These are phyloP conservation scores for Drosophila diplacantha DNA, from an alignment of 2,888 invertebrate genomes.

Conservation along the genomic window DNA sequence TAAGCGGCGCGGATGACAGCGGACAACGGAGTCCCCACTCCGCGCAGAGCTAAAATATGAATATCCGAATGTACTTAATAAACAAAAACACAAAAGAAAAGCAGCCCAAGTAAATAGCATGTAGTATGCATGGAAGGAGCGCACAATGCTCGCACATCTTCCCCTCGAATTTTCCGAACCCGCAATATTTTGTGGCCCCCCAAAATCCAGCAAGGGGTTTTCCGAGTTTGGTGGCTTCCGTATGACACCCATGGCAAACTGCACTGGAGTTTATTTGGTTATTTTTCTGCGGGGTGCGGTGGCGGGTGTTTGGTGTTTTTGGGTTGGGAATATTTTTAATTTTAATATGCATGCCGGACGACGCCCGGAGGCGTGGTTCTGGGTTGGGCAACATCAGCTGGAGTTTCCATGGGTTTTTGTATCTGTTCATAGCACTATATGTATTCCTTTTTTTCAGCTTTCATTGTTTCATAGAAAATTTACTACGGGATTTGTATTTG, in stretches of 20 bases:
- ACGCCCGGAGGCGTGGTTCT: conserved; percentile 23
- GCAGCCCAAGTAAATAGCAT: conserved; percentile 51
- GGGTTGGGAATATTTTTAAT: conserved; percentile 37
- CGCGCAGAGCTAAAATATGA: conserved; percentile 35
- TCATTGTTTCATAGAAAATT: conserved; percentile 20
- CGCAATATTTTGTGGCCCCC: conserved; percentile 6
- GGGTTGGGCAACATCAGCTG: conserved; percentile 21
- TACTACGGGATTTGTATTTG: conserved; percentile 11
- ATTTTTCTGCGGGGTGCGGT: neutral
- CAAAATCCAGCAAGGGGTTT: conserved; percentile 10
- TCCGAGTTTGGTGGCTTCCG: conserved; percentile 19
- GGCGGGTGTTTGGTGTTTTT: conserved; percentile 8
- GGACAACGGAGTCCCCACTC: conserved; percentile 12
- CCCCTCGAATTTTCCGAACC: neutral
- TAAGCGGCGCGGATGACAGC: conserved; percentile 37
- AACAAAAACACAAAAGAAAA: conserved; percentile 51
- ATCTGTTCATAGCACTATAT: conserved; percentile 10
- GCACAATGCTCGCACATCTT: conserved; percentile 16
- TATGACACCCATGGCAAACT: conserved; percentile 37
- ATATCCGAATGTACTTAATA: conserved; percentile 51
- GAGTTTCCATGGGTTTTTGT: conserved; percentile 28
- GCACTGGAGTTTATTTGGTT: conserved; percentile 34
- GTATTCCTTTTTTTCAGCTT: neutral
- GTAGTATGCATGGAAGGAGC: conserved; percentile 41
- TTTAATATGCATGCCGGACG: conserved; percentile 45